Evolutionary conservation across 2,797 vertebrate genomes (phyloP), one percentile per base, ranked within the genome.

Genomic region (Spatula clypeata): DNA sequence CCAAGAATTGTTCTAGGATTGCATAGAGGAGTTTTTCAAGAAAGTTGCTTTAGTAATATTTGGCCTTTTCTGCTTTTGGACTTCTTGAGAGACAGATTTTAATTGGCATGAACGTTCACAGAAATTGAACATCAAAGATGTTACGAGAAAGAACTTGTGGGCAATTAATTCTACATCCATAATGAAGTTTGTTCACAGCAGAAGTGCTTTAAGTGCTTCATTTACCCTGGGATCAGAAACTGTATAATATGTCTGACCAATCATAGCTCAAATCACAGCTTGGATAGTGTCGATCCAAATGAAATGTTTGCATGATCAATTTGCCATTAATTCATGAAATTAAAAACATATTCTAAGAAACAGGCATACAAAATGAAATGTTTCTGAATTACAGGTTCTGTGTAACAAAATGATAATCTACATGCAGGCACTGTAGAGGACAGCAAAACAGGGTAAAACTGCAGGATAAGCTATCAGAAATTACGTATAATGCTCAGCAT

Each of bases 121-220:
- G 61, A 93, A 93, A 93, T 27, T 27, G 13, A 73, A 79, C 51
- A 79, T 49, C 51, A 58, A 55, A 70, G 42, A 51, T 36, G 8
- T 6, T 77, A 49, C 5, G 24, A 74, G 40, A 64, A 72, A 87
- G 93, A 66, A 64, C 13, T 70, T 34, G 6, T 32, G 29, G 15
- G 10, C 27, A 76, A 88, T 85, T 77, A 91, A 65, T 83, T 85
- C 85, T 45, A 69, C 32, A 77, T 82, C 86, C 36, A 32, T 67
- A 93, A 84, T 85, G 10, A 85, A 88, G 47, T 42, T n/a, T 86
- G 51, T 73, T 86, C 66, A 70, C 21, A 88, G 70, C 45, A 62
- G 20, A 90, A 86, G 6, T 16, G 11, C 60, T 88, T 92, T 64
- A 60, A 57, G 38, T n/a, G 10, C 42, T 70, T 90, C 55, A 18